phyloP scores from a whole-genome alignment of 2,113 vertebrate species.

The Lates calcarifer region DNA sequence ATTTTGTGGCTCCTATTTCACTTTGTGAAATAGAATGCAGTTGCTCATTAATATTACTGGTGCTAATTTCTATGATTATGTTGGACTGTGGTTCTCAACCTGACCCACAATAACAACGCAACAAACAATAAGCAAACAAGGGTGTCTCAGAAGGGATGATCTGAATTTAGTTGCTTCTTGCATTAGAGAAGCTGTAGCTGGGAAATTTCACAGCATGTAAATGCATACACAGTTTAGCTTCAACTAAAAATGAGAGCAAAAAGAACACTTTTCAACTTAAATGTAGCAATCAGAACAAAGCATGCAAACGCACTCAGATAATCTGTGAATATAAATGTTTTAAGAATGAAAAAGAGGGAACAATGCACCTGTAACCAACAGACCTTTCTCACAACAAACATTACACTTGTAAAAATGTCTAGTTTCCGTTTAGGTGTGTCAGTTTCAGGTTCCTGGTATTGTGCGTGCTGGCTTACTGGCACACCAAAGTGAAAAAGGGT shows the following conservation, averaged over 20 bases:
- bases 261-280: not conserved
- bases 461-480: not conserved
- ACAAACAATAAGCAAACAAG: not conserved
- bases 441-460: not conserved
- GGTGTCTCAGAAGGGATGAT: not conserved
- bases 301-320: not conserved
- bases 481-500: not conserved
- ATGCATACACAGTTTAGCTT: not conserved
- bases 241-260: constrained; percentile 6
- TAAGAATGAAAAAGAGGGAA: not conserved
- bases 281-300: constrained; percentile 4
- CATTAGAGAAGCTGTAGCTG: constrained; percentile 3
- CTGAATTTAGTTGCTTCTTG: constrained; percentile 8
- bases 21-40: not conserved
- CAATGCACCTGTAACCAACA: not conserved
- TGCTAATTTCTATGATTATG: not conserved
- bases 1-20: not conserved
- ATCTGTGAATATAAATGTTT: not conserved
- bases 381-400: not conserved
- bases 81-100: not conserved
- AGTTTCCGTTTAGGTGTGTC: not conserved
- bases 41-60: not conserved
- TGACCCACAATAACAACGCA: not conserved
- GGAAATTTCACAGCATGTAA: constrained; percentile 23
- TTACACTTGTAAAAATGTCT: not conserved